Percentiles rank a stretch among this genome's conserved stretches.
These are phyloP conservation scores for Dendrocincla tyrannina DNA, from an alignment of 2,797 vertebrate genomes.

Conservation along the genomic window DNA sequence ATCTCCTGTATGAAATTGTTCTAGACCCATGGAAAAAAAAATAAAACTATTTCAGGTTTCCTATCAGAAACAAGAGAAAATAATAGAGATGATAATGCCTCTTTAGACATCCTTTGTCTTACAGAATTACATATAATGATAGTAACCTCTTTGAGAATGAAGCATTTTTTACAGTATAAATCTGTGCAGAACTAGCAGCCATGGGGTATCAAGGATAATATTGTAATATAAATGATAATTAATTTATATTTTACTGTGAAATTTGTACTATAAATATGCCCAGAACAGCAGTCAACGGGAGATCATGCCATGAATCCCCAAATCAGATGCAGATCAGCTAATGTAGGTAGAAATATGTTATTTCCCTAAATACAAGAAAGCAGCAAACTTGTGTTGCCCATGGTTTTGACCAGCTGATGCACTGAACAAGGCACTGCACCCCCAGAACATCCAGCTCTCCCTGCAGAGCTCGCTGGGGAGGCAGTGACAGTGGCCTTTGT, in stretches of 20 bases:
- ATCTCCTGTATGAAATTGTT: not conserved
- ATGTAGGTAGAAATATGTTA: not conserved
- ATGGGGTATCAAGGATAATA: not conserved
- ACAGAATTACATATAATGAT: not conserved
- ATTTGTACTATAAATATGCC: not conserved
- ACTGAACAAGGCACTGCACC: fast-evolving
- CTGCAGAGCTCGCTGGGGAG: fast-evolving
- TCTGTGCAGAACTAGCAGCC: not conserved
- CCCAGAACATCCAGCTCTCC: fast-evolving
- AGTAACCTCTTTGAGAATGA: not conserved
- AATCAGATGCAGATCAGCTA: not conserved
- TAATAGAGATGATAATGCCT: not conserved
- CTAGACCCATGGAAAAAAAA: fast-evolving
- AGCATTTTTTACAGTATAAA: not conserved
- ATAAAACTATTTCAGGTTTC: not conserved
- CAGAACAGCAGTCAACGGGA: not conserved
- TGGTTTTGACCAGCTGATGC: fast-evolving
- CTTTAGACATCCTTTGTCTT: not conserved
- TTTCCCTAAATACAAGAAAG: not conserved
- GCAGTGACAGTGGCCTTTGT: fast-evolving
- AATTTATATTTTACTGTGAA: conserved; percentile 36
- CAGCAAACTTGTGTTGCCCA: not conserved
- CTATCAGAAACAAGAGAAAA: not conserved
- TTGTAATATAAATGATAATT: conserved; percentile 28
- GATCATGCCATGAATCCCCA: not conserved